Conservation (phyloP, 2,113 vertebrate genomes). For the Myrmecobius fasciatus region DNA sequence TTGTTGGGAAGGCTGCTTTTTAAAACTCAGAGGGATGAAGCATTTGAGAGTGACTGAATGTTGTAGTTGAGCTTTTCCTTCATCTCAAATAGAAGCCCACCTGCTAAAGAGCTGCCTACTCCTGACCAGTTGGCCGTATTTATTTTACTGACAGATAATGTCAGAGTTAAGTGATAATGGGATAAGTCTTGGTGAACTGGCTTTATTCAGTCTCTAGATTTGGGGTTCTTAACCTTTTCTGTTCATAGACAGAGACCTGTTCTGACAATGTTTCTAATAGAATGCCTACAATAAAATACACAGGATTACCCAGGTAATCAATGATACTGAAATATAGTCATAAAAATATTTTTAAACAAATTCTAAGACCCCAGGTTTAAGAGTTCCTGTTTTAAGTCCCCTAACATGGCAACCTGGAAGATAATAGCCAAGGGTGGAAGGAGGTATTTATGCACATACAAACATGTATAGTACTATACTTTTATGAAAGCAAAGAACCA, state of each 20-base stretch:
- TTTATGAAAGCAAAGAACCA: background rate
- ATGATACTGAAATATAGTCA: no score
- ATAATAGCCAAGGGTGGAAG: background rate
- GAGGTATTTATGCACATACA: background rate
- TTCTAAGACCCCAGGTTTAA: background rate
- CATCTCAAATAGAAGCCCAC: slow-evolving; percentile 10
- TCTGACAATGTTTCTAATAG: background rate
- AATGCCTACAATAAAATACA: no score
- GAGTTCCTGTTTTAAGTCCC: background rate
- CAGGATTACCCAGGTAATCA: no score
- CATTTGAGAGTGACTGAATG: slow-evolving; percentile 50
- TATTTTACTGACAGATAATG: slow-evolving; percentile 52
- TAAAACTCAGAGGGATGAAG: slow-evolving; percentile 58
- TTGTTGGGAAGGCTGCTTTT: slow-evolving; percentile 56
- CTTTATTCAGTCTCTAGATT: background rate
- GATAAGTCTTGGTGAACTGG: background rate
- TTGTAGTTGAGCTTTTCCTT: background rate
- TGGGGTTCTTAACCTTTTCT: background rate
- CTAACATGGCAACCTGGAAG: background rate
- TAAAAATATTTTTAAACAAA: background rate
- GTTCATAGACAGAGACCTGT: background rate
- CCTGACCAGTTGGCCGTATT: background rate
- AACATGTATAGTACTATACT: background rate
- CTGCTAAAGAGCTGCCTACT: background rate
- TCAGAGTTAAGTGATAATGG: background rate